These are phyloP conservation scores for Graphium colonna DNA, from an alignment of 2,888 invertebrate species.

Conservation along the genomic window DNA sequence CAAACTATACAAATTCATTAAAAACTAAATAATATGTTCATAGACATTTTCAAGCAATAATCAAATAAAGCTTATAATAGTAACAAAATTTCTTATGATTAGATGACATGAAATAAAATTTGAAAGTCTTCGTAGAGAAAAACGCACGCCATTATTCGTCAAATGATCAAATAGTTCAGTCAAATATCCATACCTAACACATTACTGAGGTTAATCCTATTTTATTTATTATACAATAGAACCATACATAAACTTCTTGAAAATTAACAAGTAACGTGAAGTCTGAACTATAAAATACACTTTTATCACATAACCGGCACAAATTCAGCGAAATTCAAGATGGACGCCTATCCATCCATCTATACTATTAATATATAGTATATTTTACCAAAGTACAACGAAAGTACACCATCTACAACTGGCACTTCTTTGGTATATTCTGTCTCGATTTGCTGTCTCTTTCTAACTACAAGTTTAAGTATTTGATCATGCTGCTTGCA, in stretches of 20 bases:
- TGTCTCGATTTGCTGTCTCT: constrained; percentile 27
- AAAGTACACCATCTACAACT: constrained; percentile 21
- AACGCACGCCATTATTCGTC: constrained; percentile 85
- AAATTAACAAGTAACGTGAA: constrained; percentile 68
- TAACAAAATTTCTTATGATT: constrained; percentile 45
- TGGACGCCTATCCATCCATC: constrained; percentile 85
- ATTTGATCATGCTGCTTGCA: neutral
- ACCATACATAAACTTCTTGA: constrained; percentile 72
- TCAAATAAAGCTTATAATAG: constrained; percentile 37
- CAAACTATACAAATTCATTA: constrained; percentile 23
- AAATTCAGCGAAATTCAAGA: no score
- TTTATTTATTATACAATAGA: constrained; percentile 68
- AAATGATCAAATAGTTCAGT: constrained; percentile 73
- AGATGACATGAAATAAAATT: constrained; percentile 66
- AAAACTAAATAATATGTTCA: constrained; percentile 17
- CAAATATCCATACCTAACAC: constrained; percentile 84
- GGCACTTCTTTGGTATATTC: constrained; percentile 23
- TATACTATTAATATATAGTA: constrained; percentile 23
- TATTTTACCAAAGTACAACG: constrained; percentile 24
- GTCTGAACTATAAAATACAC: constrained; percentile 73
- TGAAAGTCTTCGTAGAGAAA: constrained; percentile 80
- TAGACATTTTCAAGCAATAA: constrained; percentile 24
- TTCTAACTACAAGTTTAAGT: constrained; percentile 16
- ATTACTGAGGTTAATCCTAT: constrained; percentile 84
- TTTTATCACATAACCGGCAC: constrained; percentile 84